Base-by-base conservation (phyloP, 1,140 invertebrate species). In the Formica exsecta region DNA sequence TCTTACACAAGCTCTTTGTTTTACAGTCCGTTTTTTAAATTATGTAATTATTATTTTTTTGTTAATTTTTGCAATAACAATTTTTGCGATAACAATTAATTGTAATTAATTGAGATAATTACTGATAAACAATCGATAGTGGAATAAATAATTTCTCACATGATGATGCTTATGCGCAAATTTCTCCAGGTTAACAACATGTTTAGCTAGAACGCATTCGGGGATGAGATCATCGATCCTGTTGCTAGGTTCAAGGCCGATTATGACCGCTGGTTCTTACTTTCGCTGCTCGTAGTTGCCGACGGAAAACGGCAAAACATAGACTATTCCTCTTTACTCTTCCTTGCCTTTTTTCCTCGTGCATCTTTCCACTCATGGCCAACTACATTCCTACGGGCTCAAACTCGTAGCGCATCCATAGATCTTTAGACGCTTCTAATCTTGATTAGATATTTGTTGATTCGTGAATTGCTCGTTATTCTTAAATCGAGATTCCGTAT, bases 341-440 rank as follows among this genome's bases (percentile, higher is more conserved):
- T 65, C 62, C 59, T 83, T 25, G 29, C 61, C 64, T 91, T 88
- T 90, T 83, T 89, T 84, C 36, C 66, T 73, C 68, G 57, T 66
- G n/a, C 54, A 74, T 90, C 68, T 65, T 68, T 86, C 80, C 87
- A 80, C 75, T 92, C 92, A 92, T 73, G 92, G 92, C 77, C 90
- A 71, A 92, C 92, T 85, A 88, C 92, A 92, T 92, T 92, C 90
- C 89, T 89, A 59, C 66, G 84, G 90, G 85, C 90, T 92, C 71
- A 88, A 90, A 86, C 80, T 66, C 84, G 61, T 81, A 89, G 75
- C 87, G 76, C 75, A 86, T 83, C 65, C 66, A 77, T 66, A 48
- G 6, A 41, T 70, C 36, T 70, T 19, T n/a, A 70, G 36, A 57
- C 41, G 9, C 22, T 19, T 66, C 7, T 25, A 79, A 66, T 38